A percentile compares a stretch with the other conserved stretches of the same genome.
Conservation (phyloP, 2,113 vertebrate species). For the Oceanodroma tethys region DNA sequence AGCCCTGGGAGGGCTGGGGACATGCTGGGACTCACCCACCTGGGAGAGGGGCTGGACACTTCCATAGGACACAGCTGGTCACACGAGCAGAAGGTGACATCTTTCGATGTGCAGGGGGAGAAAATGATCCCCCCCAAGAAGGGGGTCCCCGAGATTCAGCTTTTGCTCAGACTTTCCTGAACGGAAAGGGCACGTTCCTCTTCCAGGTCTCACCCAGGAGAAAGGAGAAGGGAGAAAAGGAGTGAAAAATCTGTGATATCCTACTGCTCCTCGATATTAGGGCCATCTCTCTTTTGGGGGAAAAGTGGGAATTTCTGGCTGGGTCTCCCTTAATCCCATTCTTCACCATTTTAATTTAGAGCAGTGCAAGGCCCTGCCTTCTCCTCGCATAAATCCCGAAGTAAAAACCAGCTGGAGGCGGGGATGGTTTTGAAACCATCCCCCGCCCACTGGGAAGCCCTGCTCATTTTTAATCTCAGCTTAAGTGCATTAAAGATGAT, state of each 20-base stretch:
- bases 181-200: not conserved
- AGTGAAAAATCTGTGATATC: fast-evolving
- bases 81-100: not conserved
- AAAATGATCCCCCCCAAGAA: not conserved
- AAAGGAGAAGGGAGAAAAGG: not conserved
- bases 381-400: fast-evolving
- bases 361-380: not conserved
- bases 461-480: not conserved
- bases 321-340: not conserved
- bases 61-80: not conserved
- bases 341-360: not conserved
- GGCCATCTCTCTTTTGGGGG: not conserved
- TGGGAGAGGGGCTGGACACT: not conserved
- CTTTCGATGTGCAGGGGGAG: not conserved
- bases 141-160: not conserved
- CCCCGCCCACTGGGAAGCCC: not conserved
- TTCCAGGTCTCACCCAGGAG: not conserved
- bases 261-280: fast-evolving
- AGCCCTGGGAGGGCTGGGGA: not conserved
- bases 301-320: not conserved
- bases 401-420: not conserved
- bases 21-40: not conserved
- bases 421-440: not conserved
- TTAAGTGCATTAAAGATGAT: not conserved
- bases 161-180: not conserved